These are phyloP conservation scores for Ahaetulla prasina DNA, from an alignment of 2,113 vertebrate species.

Conservation along the genomic window DNA sequence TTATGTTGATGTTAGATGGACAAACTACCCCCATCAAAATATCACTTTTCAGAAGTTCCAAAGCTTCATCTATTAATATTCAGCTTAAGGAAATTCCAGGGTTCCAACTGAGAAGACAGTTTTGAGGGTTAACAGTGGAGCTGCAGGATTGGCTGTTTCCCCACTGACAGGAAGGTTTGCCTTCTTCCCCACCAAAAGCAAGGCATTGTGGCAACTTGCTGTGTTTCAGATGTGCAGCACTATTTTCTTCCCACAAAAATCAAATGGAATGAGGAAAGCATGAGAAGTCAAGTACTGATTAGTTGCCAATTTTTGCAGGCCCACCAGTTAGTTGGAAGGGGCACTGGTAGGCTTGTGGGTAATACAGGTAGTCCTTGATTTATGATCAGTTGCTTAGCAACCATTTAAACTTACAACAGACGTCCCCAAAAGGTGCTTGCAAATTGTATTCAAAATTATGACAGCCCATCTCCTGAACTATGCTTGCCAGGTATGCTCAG, in stretches of 20 bases:
- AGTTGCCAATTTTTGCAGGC: neutral
- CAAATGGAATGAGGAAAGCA: neutral
- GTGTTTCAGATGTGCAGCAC: neutral
- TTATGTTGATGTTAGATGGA: neutral
- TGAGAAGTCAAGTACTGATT: neutral
- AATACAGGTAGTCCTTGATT: neutral
- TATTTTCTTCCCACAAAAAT: neutral
- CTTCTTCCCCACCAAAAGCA: neutral
- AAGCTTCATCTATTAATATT: neutral
- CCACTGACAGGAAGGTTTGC: neutral
- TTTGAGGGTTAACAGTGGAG: neutral
- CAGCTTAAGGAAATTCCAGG: neutral
- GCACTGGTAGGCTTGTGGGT: neutral
- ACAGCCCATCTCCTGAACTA: neutral
- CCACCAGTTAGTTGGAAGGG: neutral
- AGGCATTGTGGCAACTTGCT: neutral
- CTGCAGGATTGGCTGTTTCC: neutral
- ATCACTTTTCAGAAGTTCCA: neutral
- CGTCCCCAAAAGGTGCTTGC: neutral
- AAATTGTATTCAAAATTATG: neutral
- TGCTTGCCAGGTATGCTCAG: neutral
- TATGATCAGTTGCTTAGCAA: neutral
- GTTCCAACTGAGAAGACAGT: neutral
- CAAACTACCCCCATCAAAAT: neutral
- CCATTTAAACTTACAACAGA: neutral